Evolutionary conservation across 2,113 vertebrate genomes (phyloP).

Genomic region (Salminus brasiliensis): DNA sequence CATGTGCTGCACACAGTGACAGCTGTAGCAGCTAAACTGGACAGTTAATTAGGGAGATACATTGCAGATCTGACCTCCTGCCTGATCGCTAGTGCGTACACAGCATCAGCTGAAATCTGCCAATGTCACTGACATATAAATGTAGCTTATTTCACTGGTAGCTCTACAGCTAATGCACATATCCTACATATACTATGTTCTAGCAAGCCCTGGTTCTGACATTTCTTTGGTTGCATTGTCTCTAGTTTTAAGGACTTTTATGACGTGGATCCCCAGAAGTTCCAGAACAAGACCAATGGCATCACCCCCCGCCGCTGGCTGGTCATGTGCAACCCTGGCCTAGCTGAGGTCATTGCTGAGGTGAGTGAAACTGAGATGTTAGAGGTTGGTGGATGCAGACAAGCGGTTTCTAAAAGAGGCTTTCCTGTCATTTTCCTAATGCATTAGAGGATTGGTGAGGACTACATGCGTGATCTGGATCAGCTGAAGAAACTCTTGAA

Average conservation of each 20-base stretch:
- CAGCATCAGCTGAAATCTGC: neutral
- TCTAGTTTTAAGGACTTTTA: constrained; percentile 92
- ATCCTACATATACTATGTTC: too few species aligned
- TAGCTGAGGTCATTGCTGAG: constrained; percentile 92
- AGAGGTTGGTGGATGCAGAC: neutral
- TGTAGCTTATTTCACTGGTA: neutral
- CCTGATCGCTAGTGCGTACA: neutral
- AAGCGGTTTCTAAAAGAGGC: neutral
- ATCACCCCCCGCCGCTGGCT: constrained; percentile 94
- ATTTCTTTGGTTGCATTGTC: neutral
- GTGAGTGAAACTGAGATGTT: constrained; percentile 62
- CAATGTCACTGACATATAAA: too few species aligned
- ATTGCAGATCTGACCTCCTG: neutral
- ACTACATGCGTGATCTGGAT: constrained; percentile 86
- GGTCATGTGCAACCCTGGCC: constrained; percentile 88
- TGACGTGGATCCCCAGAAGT: constrained; percentile 88
- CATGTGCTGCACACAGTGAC: neutral
- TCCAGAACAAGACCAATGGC: constrained; percentile 94
- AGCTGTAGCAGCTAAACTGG: neutral
- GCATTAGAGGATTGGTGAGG: constrained; percentile 85
- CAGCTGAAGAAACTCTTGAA: constrained; percentile 81
- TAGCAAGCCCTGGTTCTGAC: neutral
- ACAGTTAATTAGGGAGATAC: neutral
- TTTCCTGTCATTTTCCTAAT: neutral
- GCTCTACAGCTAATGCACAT: neutral